Evolutionary conservation across 2,113 vertebrate genomes (phyloP), one percentile per base, ranked within the genome.

Genomic region (Junco hyemalis): DNA sequence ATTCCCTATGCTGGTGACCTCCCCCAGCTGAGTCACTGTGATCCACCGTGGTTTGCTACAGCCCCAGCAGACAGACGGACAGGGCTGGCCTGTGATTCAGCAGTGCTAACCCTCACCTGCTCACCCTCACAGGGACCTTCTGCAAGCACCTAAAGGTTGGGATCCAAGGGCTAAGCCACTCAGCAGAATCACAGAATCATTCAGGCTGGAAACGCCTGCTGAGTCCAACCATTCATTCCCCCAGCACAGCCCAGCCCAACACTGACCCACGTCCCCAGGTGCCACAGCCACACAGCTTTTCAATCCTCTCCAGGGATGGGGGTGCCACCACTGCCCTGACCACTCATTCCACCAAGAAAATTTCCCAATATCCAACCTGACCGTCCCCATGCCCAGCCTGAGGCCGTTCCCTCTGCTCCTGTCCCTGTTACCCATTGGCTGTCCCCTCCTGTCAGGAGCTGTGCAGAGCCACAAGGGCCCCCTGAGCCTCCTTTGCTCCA

Each of bases 11-110:
- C 31, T 40, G 85, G 51, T 54, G 51, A 26, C 72, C 48, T 28
- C 73, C 65, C 20, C 60, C 48, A 45, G 57, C 29, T 70, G 79
- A 77, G 54, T 60, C 83, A 81, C 53, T 6, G 2, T 4, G 42
- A 63, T 23, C 35, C 6, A 2, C 21, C 0, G 0, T 0, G 9
- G 45, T 33, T 87, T n/a, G 4, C 25, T 11, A 1, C 0, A 2
- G 76, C 53, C 60, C 51, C 44, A 26, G 26, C 1, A 2, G n/a
- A n/a, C 4, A 90, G 68, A 42, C 5, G 0, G 0, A 20, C 57
- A 57, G 23, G 28, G 60, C 9, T 56, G 48, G 25, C 14, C 57
- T 14, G 35, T 0, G 10, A 65, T 18, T 44, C 14, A 81, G 50
- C 57, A 56, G 40, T 3, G 44, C 47, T 44, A 63, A 68, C 33